Conservation (phyloP, 2,888 invertebrate species). For the Craniophora ligustri region DNA sequence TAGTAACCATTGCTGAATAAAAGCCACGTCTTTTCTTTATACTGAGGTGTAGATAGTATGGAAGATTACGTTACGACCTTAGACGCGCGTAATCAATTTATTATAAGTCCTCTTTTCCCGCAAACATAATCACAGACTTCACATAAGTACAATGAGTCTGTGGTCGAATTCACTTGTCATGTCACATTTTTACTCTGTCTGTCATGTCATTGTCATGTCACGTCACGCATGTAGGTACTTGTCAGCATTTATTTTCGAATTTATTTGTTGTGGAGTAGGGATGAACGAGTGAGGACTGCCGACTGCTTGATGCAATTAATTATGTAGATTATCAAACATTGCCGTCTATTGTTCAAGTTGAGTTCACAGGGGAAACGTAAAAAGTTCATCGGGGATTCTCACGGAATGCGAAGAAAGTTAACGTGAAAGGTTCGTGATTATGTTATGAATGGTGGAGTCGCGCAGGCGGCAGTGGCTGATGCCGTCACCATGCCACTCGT, state of each 20-base stretch:
- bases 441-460: constrained; percentile 43
- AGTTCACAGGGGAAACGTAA: constrained; percentile 78
- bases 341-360: constrained; percentile 74
- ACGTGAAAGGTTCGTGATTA: constrained; percentile 55
- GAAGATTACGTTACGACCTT: too few species aligned
- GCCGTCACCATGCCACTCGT: constrained; percentile 57
- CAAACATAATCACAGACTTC: too few species aligned
- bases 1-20: too few species aligned
- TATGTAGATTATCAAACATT: constrained; percentile 79
- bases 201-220: constrained; percentile 5
- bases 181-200: constrained; percentile 19
- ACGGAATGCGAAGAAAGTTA: constrained; percentile 82
- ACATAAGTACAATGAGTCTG: too few species aligned
- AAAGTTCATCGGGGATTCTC: constrained; percentile 74
- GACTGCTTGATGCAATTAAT: constrained; percentile 68
- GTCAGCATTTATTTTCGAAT: constrained; percentile 19
- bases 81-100: too few species aligned
- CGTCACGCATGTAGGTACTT: too few species aligned
- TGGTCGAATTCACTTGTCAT: too few species aligned
- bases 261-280: constrained; percentile 64
- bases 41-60: too few species aligned
- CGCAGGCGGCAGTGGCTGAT: constrained; percentile 38
- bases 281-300: constrained; percentile 62
- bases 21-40: too few species aligned
- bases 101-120: too few species aligned